Conservation (phyloP, 2,888 invertebrate genomes). For the Amiota mariae region DNA sequence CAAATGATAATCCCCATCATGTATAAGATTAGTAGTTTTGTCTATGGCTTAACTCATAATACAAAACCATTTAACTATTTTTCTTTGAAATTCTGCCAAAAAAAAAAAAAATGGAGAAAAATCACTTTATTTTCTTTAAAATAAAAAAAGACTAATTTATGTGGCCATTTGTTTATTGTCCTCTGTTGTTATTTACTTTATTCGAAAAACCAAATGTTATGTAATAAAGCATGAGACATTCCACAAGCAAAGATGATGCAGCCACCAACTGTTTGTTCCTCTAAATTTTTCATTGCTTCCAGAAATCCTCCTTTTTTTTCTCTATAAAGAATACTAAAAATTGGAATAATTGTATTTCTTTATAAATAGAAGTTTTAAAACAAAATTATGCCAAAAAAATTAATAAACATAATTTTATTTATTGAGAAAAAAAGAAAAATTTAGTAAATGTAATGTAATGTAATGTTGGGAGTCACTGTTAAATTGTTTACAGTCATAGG, state of each 20-base stretch:
- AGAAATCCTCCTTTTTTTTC: no score
- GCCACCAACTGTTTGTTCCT: no score
- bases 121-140: slow-evolving; percentile 22
- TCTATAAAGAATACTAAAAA: no score
- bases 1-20: background rate
- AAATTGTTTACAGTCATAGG: no score
- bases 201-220: slow-evolving; percentile 28
- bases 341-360: no score
- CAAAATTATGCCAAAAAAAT: no score
- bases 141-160: slow-evolving; percentile 33
- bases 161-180: slow-evolving; percentile 32
- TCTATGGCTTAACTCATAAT: slow-evolving; percentile 13
- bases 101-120: slow-evolving; percentile 29
- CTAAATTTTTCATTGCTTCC: no score
- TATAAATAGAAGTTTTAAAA: no score
- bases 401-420: no score
- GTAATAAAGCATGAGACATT: slow-evolving; percentile 35
- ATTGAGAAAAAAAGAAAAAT: no score
- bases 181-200: background rate
- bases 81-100: slow-evolving; percentile 57
- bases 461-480: no score
- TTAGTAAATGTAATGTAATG: no score
- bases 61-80: slow-evolving; percentile 43
- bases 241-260: slow-evolving; percentile 33
- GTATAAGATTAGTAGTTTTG: background rate